These are phyloP conservation scores for Conomelus anceps DNA, from an alignment of 2,888 invertebrate species.

Conservation along the genomic window DNA sequence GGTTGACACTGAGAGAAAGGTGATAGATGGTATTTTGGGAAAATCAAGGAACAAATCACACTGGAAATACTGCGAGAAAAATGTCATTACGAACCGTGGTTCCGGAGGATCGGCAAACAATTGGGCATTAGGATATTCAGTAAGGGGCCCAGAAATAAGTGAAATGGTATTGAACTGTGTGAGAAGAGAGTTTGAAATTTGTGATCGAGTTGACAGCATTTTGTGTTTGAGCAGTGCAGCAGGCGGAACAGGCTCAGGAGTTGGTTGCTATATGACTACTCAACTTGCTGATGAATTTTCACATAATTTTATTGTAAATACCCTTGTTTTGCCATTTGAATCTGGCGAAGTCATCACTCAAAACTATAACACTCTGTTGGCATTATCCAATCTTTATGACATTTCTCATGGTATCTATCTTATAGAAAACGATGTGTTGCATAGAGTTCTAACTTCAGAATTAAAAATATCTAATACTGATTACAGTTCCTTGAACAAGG, in stretches of 20 bases:
- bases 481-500: conserved; percentile 44
- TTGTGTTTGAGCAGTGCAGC: conserved; percentile 46
- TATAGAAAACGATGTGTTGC: conserved; percentile 47
- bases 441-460: conserved; percentile 41
- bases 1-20: conserved; percentile 49
- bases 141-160: conserved; percentile 42
- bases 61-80: conserved; percentile 43
- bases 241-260: conserved; percentile 51
- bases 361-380: conserved; percentile 48
- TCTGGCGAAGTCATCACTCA: conserved; percentile 49
- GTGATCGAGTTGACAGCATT: conserved; percentile 44
- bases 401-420: conserved; percentile 43
- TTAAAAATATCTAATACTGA: conserved; percentile 39
- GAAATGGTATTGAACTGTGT: conserved; percentile 41
- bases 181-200: conserved; percentile 43
- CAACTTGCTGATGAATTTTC: conserved; percentile 44
- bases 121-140: conserved; percentile 48
- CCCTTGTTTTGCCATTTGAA: conserved; percentile 45
- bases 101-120: conserved; percentile 48
- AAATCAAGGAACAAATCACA: conserved; percentile 37
- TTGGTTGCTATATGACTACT: conserved; percentile 45
- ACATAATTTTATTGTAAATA: conserved; percentile 43
- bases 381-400: conserved; percentile 44
- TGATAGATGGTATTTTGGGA: conserved; percentile 39
- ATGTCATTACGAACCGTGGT: conserved; percentile 41